Evolutionary conservation across 2,113 vertebrate species (phyloP).

Genomic region (Conger conger): DNA sequence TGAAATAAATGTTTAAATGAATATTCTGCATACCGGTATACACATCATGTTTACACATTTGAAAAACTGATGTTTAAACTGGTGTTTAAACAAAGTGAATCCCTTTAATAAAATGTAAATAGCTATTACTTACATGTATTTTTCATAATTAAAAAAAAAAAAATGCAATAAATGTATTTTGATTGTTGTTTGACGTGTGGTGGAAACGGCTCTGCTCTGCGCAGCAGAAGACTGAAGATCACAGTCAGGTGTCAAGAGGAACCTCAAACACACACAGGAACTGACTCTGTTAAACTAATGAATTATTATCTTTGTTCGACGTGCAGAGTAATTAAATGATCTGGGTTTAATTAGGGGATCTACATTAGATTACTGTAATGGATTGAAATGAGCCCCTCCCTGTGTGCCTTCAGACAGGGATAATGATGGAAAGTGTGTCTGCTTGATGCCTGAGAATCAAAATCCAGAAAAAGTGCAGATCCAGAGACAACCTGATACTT

Average conservation of each 20-base stretch:
- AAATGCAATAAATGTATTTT: too few relatives aligned
- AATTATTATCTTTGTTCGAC: conserved; percentile 14
- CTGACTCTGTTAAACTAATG: conserved; percentile 7
- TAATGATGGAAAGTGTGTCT: background rate
- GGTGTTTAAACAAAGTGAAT: too few relatives aligned
- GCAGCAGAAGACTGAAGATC: background rate
- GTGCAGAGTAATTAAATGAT: conserved; percentile 17
- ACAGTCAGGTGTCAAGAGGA: conserved; percentile 3
- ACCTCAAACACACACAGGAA: background rate
- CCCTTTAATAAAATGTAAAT: too few relatives aligned
- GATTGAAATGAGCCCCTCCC: conserved; percentile 4
- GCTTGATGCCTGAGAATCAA: background rate
- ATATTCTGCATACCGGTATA: too few relatives aligned
- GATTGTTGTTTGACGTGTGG: background rate
- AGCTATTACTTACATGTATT: too few relatives aligned
- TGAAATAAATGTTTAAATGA: too few relatives aligned
- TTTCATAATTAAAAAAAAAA: too few relatives aligned
- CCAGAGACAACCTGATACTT: background rate
- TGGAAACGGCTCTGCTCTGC: background rate
- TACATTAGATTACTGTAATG: conserved; percentile 21
- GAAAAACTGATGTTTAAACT: too few relatives aligned
- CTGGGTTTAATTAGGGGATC: conserved; percentile 14
- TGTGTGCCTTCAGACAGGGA: background rate
- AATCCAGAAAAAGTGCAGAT: background rate
- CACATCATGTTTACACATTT: too few relatives aligned